phyloP scores from a whole-genome alignment of 2,888 invertebrate species.

The Nomada fabriciana region DNA sequence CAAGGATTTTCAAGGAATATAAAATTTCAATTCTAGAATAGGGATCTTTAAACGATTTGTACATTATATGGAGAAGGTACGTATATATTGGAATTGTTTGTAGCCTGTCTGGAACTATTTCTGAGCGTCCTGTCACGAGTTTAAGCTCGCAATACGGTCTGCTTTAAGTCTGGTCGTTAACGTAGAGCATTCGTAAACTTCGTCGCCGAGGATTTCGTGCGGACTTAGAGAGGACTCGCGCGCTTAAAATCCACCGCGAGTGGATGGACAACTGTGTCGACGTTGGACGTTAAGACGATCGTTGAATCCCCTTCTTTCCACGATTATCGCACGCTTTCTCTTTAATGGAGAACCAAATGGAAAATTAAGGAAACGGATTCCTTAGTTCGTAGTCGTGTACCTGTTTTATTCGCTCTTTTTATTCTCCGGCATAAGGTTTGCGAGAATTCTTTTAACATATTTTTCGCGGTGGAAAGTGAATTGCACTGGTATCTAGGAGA shows the following conservation, averaged over 20 bases:
- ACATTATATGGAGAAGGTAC: neutral
- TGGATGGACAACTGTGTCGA: conserved; percentile 29
- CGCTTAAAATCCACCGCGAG: conserved; percentile 13
- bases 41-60: too few species aligned
- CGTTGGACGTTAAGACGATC: conserved; percentile 20
- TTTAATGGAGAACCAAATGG: neutral
- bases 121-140: conserved; percentile 10
- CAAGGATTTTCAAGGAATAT: neutral
- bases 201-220: conserved; percentile 19
- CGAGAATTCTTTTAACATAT: too few species aligned
- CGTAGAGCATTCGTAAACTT: conserved; percentile 39
- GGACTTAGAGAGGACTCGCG: conserved; percentile 21
- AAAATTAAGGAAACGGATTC: neutral
- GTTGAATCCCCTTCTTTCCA: neutral
- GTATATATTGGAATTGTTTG: neutral
- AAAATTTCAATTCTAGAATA: neutral
- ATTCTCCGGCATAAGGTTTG: too few species aligned
- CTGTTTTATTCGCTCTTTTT: neutral
- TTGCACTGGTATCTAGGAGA: too few species aligned
- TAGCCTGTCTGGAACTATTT: conserved; percentile 2
- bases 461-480: too few species aligned
- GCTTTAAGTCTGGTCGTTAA: conserved; percentile 12
- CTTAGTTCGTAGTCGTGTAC: neutral
- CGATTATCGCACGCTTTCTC: neutral
- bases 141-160: conserved; percentile 23